These are phyloP conservation scores for Rhogogaster chlorosoma DNA, from an alignment of 2,888 invertebrate species.

Conservation along the genomic window DNA sequence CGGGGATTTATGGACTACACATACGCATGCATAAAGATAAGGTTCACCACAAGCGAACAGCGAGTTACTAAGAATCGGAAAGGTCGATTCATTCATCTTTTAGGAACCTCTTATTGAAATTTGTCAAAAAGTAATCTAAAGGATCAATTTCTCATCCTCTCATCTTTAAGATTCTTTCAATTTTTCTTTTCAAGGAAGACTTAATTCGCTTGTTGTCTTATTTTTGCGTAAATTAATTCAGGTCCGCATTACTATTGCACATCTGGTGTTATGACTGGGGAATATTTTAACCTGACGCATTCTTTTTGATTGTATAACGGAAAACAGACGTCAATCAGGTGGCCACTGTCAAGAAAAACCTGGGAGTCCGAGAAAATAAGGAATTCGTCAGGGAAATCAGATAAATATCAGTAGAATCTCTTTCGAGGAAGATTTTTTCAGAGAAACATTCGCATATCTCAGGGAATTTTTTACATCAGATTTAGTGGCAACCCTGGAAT, in stretches of 20 bases:
- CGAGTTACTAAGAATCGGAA: neutral
- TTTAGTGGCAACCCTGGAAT: too few relatives aligned
- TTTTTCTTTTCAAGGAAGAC: neutral
- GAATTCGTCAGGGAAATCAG: too few relatives aligned
- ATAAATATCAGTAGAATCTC: too few relatives aligned
- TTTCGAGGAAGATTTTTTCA: too few relatives aligned
- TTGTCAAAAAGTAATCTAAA: neutral
- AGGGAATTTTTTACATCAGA: too few relatives aligned
- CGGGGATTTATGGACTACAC: neutral
- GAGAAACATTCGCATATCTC: too few relatives aligned
- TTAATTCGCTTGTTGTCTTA: neutral
- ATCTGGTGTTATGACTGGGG: neutral
- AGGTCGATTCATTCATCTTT: neutral
- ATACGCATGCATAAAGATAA: neutral
- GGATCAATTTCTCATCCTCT: neutral
- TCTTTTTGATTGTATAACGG: neutral
- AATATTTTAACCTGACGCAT: neutral
- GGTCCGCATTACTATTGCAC: neutral
- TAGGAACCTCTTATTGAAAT: neutral
- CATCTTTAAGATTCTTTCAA: neutral
- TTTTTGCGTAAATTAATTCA: neutral
- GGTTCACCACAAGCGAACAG: neutral
- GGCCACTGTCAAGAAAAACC: too few relatives aligned
- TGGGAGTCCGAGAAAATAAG: too few relatives aligned
- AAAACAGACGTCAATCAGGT: neutral